Percentiles rank a stretch among this genome's conserved stretches.
These are phyloP conservation scores for Leptopilina drosophilae DNA, from an alignment of 2,888 invertebrate genomes.

Conservation along the genomic window DNA sequence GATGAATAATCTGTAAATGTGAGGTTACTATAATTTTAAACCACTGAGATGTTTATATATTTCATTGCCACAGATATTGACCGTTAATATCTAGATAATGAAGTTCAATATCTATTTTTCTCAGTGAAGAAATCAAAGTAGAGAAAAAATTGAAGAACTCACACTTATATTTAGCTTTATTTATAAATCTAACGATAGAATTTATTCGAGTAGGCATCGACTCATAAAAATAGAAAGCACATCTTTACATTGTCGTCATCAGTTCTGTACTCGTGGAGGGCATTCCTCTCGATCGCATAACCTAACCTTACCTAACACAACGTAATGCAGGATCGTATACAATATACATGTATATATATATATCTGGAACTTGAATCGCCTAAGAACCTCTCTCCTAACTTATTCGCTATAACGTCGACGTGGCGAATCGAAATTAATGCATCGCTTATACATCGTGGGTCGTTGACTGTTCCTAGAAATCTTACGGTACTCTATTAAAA, in stretches of 20 bases:
- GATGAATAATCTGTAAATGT: no score
- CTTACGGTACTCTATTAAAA: constrained; percentile 45
- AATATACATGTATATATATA: constrained; percentile 26
- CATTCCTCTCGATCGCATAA: constrained; percentile 51
- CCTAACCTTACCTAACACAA: constrained; percentile 46
- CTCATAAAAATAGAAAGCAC: constrained; percentile 38
- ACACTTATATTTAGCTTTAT: constrained; percentile 2
- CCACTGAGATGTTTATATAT: no score
- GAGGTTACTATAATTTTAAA: no score
- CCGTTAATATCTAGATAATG: not conserved
- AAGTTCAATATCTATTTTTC: not conserved
- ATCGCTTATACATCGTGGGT: constrained; percentile 52
- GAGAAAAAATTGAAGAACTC: constrained; percentile 8
- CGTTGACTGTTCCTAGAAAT: constrained; percentile 57
- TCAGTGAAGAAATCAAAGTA: not conserved
- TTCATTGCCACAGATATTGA: no score
- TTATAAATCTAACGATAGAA: constrained; percentile 35
- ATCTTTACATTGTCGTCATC: constrained; percentile 36
- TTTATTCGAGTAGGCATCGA: constrained; percentile 17
- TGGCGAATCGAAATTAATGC: constrained; percentile 55
- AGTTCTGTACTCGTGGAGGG: constrained; percentile 41
- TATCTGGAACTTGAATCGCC: constrained; percentile 23
- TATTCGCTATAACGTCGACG: constrained; percentile 48
- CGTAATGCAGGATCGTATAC: constrained; percentile 47
- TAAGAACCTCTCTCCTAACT: constrained; percentile 30